Conservation (phyloP, 2,113 vertebrate species). For the Gorilla gorilla region DNA sequence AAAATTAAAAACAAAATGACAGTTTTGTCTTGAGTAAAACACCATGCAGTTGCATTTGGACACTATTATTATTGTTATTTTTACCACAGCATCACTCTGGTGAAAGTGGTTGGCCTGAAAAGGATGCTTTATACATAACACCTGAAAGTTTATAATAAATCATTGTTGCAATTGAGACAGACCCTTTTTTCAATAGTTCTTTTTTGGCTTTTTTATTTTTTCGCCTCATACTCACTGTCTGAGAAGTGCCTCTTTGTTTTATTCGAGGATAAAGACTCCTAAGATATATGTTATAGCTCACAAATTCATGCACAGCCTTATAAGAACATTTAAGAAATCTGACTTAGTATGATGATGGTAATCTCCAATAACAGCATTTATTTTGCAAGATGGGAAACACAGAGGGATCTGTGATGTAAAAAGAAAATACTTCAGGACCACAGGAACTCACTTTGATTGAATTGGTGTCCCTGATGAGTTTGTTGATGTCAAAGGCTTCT, state of each 20-base stretch:
- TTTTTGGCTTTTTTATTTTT: too few species aligned
- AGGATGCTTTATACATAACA: neutral
- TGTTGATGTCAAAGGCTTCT: constrained; percentile 94
- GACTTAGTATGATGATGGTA: neutral
- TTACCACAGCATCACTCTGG: neutral
- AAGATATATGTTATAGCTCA: neutral
- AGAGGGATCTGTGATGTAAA: neutral
- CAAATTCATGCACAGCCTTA: neutral
- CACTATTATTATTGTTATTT: neutral
- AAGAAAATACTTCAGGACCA: neutral
- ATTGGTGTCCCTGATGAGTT: constrained; percentile 93
- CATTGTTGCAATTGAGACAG: neutral
- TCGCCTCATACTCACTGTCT: too few species aligned
- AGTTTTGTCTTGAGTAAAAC: neutral
- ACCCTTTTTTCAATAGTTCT: neutral
- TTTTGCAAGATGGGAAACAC: constrained; percentile 6
- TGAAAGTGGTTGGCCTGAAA: neutral
- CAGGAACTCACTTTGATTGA: constrained; percentile 89
- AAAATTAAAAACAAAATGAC: neutral
- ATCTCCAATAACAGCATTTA: neutral
- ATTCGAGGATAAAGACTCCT: neutral
- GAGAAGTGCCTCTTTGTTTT: neutral
- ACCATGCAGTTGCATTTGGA: neutral
- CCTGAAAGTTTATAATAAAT: neutral
- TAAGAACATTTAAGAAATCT: neutral